Evolutionary conservation across 30 jellyfish, hydroid and myxozoan species (phyloP).

Genomic region (Sanderia malayensis): DNA sequence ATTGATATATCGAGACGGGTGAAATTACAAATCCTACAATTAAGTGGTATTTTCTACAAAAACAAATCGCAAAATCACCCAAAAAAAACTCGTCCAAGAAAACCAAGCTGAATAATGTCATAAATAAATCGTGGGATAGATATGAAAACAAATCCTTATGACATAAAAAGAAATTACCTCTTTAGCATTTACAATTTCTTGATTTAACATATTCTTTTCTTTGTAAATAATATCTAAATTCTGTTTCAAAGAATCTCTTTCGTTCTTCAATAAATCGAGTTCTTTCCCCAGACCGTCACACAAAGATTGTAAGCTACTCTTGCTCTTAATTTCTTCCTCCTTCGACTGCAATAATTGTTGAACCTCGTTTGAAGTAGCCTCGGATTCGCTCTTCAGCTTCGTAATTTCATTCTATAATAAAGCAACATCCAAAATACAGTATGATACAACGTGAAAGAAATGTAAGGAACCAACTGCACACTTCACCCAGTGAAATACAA

Average conservation of each 20-base stretch:
- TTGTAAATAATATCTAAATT: background rate
- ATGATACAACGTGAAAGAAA: no score
- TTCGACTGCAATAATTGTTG: background rate
- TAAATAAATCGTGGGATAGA: no score
- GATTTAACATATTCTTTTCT: constrained; percentile 14
- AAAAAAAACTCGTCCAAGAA: no score
- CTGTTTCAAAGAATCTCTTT: constrained; percentile 15
- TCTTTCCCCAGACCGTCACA: constrained; percentile 30
- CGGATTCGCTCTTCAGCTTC: constrained; percentile 25
- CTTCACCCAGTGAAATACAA: no score
- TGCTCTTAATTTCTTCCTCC: constrained; percentile 4
- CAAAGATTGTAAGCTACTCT: background rate
- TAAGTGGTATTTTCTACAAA: no score
- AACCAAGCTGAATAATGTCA: no score
- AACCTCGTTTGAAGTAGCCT: constrained; percentile 29
- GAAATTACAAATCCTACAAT: no score
- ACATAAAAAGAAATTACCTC: no score
- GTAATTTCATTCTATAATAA: constrained; percentile 9
- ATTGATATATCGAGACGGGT: no score
- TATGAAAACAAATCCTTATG: no score
- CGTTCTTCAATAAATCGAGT: constrained; percentile 18
- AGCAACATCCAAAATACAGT: background rate
- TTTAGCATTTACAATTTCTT: constrained; percentile 10
- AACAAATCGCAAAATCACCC: no score
- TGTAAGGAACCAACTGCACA: no score